Conservation (phyloP, 2,888 invertebrate species). For the Lasioglossum leucozonium region DNA sequence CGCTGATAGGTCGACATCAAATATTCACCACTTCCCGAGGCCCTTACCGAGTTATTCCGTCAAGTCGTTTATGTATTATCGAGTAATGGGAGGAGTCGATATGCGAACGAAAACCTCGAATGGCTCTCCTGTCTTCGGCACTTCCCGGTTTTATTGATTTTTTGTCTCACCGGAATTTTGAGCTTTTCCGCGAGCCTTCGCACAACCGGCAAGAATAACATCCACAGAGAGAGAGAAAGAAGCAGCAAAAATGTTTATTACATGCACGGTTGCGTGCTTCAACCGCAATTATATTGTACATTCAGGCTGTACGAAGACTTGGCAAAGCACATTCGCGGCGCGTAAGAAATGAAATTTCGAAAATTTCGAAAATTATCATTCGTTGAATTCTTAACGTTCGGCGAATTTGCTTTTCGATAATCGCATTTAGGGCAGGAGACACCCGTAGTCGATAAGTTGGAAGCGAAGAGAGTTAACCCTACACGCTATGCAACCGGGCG, state of each 20-base stretch:
- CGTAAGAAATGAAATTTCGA: too few species aligned
- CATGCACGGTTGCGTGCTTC: too few species aligned
- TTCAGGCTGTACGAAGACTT: background rate
- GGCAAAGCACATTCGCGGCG: background rate
- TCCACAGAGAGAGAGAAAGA: too few species aligned
- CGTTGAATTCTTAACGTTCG: background rate
- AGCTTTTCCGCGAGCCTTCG: background rate
- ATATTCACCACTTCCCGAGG: conserved; percentile 75
- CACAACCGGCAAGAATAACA: background rate
- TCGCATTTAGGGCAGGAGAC: background rate
- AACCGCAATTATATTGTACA: background rate
- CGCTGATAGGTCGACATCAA: conserved; percentile 78
- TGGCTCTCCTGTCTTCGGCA: conserved; percentile 37
- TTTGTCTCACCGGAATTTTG: conserved; percentile 34
- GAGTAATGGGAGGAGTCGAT: conserved; percentile 65
- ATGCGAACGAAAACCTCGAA: conserved; percentile 45
- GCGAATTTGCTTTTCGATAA: background rate
- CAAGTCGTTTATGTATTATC: conserved; percentile 75
- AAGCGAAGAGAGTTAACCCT: background rate
- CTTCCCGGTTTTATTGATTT: conserved; percentile 69
- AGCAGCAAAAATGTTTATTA: background rate
- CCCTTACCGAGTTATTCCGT: conserved; percentile 72
- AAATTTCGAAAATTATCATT: background rate
- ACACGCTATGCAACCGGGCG: background rate
- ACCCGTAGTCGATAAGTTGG: background rate